Base-by-base conservation (phyloP, 2,113 vertebrate species). In the Pogona vitticeps region DNA sequence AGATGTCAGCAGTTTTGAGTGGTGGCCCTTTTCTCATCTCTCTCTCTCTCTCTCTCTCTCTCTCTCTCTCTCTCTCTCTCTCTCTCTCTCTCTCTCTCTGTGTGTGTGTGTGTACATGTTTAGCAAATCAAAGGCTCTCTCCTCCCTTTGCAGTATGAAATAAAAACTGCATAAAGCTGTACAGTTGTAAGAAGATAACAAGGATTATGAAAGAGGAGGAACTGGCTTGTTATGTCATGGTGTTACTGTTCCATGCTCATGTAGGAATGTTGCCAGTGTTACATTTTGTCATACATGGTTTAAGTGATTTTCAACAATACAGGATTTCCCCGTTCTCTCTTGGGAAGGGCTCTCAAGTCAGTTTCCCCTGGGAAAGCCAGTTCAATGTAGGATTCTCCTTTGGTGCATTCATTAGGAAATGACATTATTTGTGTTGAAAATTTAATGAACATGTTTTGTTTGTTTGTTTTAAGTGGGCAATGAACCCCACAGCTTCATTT, bases 141-240 rank as follows among this genome's bases (percentile, higher is more conserved):
- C 3, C 79, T 76, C 28, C 12, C 88, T 82, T 68, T 92, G 83
- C 70, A 88, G 8, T 90, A 87, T 78, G 86, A 94, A 94, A 94
- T 83, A 85, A 63, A 80, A 90, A 86, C 42, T 31, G 73, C 1
- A 88, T 86, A 90, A 81, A 86, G 76, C 12, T 23, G 33, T 79
- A 83, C 93, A 77, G 80, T 88, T 23, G 56, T 38, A 21, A 65
- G 63, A 87, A 15, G 40, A 84, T 89, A 93, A 42, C 88, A 90
- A 68, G 88, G 82, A 90, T 94, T 90, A 42, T 87, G 84, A 91
- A 92, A 92, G 91, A 92, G 38, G 46, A 83, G 73, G 86, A 38
- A 70, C 80, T 82, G 42, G 75, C 84, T 67, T 90, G 88, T 71
- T 86, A 76, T 79, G 87, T 93, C 80, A 88, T 73, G 80, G 42